These are phyloP conservation scores for Heliconius hermathena DNA, from an alignment of 1,140 invertebrate species.

Conservation along the genomic window DNA sequence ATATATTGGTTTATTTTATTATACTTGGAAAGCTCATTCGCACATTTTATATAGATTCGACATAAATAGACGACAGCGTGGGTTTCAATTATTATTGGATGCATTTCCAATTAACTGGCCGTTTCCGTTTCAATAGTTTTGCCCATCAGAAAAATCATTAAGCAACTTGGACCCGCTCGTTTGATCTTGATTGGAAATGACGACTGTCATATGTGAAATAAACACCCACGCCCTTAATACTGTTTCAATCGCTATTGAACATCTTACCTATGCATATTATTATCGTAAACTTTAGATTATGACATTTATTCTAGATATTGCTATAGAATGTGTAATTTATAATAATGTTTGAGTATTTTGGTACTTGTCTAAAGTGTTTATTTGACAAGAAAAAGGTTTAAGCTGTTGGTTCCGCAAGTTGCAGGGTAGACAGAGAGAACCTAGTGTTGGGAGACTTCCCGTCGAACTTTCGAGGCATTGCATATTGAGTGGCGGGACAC, in stretches of 20 bases:
- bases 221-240: slow-evolving; percentile 53
- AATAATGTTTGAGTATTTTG: not conserved
- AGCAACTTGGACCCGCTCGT: slow-evolving; percentile 57
- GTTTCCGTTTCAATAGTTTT: slow-evolving; percentile 58
- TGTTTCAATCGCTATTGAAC: slow-evolving; percentile 47
- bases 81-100: slow-evolving; percentile 47
- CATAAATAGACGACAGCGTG: slow-evolving; percentile 39
- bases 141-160: slow-evolving; percentile 52
- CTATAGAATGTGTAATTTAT: not conserved
- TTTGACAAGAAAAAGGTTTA: no score
- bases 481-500: no score
- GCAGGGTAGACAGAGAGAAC: no score
- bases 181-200: slow-evolving; percentile 53
- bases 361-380: not conserved
- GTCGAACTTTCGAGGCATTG: no score
- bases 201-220: slow-evolving; percentile 47
- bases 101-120: slow-evolving; percentile 59
- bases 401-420: no score
- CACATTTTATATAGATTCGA: not conserved
- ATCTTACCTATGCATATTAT: slow-evolving; percentile 51
- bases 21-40: not conserved
- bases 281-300: slow-evolving; percentile 38
- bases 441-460: no score
- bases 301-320: slow-evolving; percentile 28
- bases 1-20: not conserved